Evolutionary conservation across 2,888 invertebrate species (phyloP), one percentile per base, ranked within the genome.

Genomic region (Drosophila falleni): DNA sequence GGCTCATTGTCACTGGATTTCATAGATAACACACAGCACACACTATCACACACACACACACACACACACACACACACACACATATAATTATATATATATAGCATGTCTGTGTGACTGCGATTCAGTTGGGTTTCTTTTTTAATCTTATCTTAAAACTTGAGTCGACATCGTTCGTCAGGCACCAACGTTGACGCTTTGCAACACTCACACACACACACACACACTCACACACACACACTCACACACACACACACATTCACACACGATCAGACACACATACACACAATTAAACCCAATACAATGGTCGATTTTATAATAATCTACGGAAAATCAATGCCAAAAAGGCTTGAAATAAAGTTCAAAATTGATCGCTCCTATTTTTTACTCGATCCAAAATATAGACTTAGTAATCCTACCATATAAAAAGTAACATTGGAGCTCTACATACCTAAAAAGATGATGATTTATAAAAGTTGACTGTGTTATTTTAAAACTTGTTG

Each of bases 71-170:
- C 23, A 54, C 29, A n/a, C 13, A 51, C 41, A 49, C 42, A 11
- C 31, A 65, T 35, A 61, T 37, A 46, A 26, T 16, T 15, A 50
- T 5, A 49, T 39, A 10, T 39, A 26, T 39, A 29, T 23, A 26
- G 19, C 19, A 10, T 11, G 33, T 33, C 23, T 31, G 33, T 55
- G 55, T 42, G 61, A 58, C 65, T 61, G 68, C 70, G 60, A 69
- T 71, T 73, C 73, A 80, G 67, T 78, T 69, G 44, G 54, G 76
- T 82, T 76, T 80, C 41, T 61, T 63, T 63, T 81, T 86, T 82
- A 89, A 89, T 90, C 90, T 89, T 89, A 89, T 89, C 90, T 89
- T 89, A 81, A 89, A 90, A 90, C 80, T 86, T 80, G 89, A 87
- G 82, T 89, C 88, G 86, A 80, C 83, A 81, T 81, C 65, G 75